phyloP scores from a whole-genome alignment of 2,113 vertebrate genomes.

The Rhinopomastus cyanomelas region DNA sequence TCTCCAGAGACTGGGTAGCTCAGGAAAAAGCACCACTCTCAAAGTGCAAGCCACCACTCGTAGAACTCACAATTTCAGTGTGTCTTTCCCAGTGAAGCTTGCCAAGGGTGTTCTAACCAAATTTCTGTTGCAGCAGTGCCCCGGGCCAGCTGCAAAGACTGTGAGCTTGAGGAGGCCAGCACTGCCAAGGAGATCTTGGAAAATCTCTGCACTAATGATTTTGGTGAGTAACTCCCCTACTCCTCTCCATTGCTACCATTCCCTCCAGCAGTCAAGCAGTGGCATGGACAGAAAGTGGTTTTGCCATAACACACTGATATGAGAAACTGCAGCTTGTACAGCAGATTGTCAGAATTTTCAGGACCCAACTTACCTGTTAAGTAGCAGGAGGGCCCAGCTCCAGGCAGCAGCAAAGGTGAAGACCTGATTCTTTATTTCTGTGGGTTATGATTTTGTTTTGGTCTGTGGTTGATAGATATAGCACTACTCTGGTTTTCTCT shows the following conservation, averaged over 20 bases:
- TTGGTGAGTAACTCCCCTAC: conserved; percentile 74
- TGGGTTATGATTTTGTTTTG: not conserved
- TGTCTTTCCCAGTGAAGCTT: not conserved
- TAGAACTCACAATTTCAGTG: not conserved
- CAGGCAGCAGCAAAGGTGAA: not conserved
- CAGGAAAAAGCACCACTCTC: not conserved
- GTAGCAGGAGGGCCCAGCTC: not conserved
- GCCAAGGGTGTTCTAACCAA: not conserved
- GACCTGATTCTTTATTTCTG: not conserved
- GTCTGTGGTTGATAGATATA: not conserved
- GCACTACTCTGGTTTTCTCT: not conserved
- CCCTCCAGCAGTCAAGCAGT: not conserved
- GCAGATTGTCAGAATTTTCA: not conserved
- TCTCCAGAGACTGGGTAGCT: not conserved
- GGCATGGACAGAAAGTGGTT: not conserved
- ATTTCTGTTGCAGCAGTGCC: conserved; percentile 71
- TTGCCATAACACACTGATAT: not conserved
- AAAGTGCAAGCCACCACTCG: not conserved
- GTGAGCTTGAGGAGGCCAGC: conserved; percentile 79
- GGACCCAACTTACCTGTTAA: not conserved
- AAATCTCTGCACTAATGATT: conserved; percentile 81
- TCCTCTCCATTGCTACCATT: not conserved
- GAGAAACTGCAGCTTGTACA: not conserved
- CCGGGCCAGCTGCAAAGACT: conserved; percentile 83
- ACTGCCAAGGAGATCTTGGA: conserved; percentile 80